Percentiles rank a stretch among this genome's conserved stretches.
These are phyloP conservation scores for Muntiacus muntjak DNA, from an alignment of 2,113 vertebrate genomes.

Conservation along the genomic window DNA sequence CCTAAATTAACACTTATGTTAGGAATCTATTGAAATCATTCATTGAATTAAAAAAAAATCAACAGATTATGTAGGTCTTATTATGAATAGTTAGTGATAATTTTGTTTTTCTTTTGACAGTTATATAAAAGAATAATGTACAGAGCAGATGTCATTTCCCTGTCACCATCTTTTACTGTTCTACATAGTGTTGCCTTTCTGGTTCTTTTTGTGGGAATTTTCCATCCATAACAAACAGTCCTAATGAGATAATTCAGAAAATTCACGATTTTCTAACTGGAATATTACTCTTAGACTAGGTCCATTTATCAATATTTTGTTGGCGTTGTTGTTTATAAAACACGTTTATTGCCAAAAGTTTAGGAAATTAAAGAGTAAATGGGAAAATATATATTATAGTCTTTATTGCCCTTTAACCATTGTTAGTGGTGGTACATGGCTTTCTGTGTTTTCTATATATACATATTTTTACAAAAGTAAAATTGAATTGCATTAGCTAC, in stretches of 20 bases:
- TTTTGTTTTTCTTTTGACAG: background rate
- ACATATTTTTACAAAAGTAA: background rate
- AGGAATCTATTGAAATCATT: conserved; percentile 2
- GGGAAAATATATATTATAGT: background rate
- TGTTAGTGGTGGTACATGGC: background rate
- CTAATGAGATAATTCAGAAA: conserved; percentile 28
- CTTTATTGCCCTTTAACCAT: background rate
- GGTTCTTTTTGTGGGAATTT: conserved; percentile 15
- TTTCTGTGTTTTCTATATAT: background rate
- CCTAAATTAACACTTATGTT: background rate
- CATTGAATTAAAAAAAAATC: background rate
- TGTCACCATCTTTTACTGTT: conserved; percentile 12
- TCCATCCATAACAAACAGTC: background rate
- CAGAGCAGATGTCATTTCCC: background rate
- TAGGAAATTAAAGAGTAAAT: conserved; percentile 18
- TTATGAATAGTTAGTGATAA: background rate
- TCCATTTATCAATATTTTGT: background rate
- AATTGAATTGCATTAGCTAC: background rate
- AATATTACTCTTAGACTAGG: conserved; percentile 9
- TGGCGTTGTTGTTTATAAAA: conserved; percentile 16
- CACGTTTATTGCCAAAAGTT: background rate
- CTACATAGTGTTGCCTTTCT: conserved; percentile 13
- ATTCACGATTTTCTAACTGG: background rate
- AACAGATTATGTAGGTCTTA: background rate
- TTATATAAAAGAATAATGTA: conserved; percentile 9